These are phyloP conservation scores for Hypothenemus hampei DNA, from an alignment of 1,140 invertebrate species.

Conservation along the genomic window DNA sequence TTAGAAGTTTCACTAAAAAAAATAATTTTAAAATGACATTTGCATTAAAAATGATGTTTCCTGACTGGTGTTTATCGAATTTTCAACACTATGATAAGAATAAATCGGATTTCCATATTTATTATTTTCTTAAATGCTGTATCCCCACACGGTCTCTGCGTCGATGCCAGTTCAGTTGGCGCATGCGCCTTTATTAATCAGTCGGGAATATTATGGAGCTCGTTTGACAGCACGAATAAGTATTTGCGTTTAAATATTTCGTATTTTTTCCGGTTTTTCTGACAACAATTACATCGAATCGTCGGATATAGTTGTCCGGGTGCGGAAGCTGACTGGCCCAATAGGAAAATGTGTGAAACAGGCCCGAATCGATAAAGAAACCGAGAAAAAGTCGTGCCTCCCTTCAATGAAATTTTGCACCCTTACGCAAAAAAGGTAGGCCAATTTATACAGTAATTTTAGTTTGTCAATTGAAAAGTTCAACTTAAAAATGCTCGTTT, in stretches of 20 bases:
- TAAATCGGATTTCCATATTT: too few species aligned
- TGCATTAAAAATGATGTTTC: too few species aligned
- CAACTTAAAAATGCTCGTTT: background rate
- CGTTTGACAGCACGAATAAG: slow-evolving; percentile 38
- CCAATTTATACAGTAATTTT: slow-evolving; percentile 4
- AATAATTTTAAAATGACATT: too few species aligned
- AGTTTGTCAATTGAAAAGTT: background rate
- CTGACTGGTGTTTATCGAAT: too few species aligned
- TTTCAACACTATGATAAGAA: too few species aligned
- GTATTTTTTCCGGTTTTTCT: slow-evolving; percentile 38
- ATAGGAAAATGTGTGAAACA: slow-evolving; percentile 27
- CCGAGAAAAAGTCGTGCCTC: slow-evolving; percentile 26
- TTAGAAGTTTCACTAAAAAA: too few species aligned
- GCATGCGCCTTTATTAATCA: slow-evolving; percentile 31
- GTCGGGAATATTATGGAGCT: slow-evolving; percentile 40
- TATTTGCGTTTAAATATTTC: slow-evolving; percentile 43
- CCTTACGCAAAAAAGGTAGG: slow-evolving; percentile 18
- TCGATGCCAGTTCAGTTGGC: slow-evolving; percentile 4
- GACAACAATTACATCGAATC: slow-evolving; percentile 33
- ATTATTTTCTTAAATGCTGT: too few species aligned
- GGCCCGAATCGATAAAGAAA: slow-evolving; percentile 13
- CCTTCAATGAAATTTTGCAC: slow-evolving; percentile 28
- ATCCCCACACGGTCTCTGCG: too few species aligned
- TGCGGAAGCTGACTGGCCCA: slow-evolving; percentile 23
- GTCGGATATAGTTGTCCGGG: slow-evolving; percentile 30